Percentiles rank a stretch among this genome's conserved stretches.
These are phyloP conservation scores for Antheraea pernyi DNA, from an alignment of 1,140 invertebrate genomes.

Conservation along the genomic window DNA sequence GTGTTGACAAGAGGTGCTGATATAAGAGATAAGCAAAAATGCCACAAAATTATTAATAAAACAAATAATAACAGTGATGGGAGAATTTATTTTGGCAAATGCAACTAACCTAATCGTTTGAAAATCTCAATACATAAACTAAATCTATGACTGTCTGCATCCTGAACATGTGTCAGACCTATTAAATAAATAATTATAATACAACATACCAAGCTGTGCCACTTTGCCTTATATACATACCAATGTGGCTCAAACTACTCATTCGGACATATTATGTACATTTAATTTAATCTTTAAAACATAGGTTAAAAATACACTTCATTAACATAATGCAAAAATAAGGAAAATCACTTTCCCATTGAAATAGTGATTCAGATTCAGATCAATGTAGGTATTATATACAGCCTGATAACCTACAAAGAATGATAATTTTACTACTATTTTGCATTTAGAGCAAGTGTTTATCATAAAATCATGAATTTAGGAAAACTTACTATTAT, in stretches of 20 bases:
- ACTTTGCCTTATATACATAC: conserved; percentile 60
- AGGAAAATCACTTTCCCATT: too few relatives aligned
- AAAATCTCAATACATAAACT: conserved; percentile 68
- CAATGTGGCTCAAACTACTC: conserved; percentile 32
- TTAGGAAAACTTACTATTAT: too few relatives aligned
- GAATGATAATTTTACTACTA: too few relatives aligned
- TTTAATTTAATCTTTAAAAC: neutral
- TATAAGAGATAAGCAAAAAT: too few relatives aligned
- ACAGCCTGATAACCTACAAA: too few relatives aligned
- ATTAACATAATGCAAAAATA: too few relatives aligned
- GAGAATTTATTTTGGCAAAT: conserved; percentile 77
- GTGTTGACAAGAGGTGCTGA: too few relatives aligned
- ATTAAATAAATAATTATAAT: conserved; percentile 63
- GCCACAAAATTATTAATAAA: conserved; percentile 32
- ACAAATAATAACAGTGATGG: conserved; percentile 61
- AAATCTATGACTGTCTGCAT: conserved; percentile 52
- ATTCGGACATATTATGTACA: neutral
- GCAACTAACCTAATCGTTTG: conserved; percentile 67
- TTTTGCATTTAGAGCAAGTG: too few relatives aligned
- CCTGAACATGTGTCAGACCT: conserved; percentile 36
- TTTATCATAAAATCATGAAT: too few relatives aligned
- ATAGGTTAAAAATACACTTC: too few relatives aligned
- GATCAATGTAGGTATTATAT: too few relatives aligned
- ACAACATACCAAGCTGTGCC: conserved; percentile 47
- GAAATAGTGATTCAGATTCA: too few relatives aligned